Evolutionary conservation across 2,113 vertebrate genomes (phyloP).

Genomic region (Cyanoramphus novaezelandiae): DNA sequence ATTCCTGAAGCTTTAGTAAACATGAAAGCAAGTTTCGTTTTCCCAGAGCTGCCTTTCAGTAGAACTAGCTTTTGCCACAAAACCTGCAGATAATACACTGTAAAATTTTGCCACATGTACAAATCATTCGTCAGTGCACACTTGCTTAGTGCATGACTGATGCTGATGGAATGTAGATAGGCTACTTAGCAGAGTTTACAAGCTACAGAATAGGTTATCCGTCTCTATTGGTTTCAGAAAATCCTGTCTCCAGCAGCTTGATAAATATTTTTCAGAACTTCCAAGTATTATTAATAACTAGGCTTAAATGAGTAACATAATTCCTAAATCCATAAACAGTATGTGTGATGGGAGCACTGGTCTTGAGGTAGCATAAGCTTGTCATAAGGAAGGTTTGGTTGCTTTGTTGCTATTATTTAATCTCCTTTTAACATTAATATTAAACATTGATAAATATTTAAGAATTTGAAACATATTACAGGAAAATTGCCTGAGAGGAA

Average conservation of each 20-base stretch:
- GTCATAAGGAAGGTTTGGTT: background rate
- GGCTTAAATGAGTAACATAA: background rate
- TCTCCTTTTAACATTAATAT: conserved; percentile 42
- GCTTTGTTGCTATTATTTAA: background rate
- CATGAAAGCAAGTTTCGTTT: conserved; percentile 26
- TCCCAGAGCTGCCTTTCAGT: conserved; percentile 12
- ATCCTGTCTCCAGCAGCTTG: background rate
- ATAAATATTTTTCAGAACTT: conserved; percentile 31
- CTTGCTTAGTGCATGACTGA: conserved; percentile 42
- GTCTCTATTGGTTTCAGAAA: background rate
- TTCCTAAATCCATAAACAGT: conserved; percentile 3
- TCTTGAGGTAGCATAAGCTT: background rate
- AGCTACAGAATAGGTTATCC: conserved; percentile 26
- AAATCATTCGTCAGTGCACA: conserved; percentile 38
- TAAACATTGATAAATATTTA: conserved; percentile 49
- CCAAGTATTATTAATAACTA: conserved; percentile 31
- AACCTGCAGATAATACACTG: conserved; percentile 31
- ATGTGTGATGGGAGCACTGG: background rate
- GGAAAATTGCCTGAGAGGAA: conserved; percentile 3
- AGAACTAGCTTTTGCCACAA: conserved; percentile 20
- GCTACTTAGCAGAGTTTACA: conserved; percentile 47
- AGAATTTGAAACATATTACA: conserved; percentile 1
- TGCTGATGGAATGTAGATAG: conserved; percentile 62
- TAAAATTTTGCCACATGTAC: conserved; percentile 59
- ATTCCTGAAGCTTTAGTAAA: conserved; percentile 1